Evolutionary conservation across 2,888 invertebrate species (phyloP).

Genomic region (Lasioglossum marginatum): DNA sequence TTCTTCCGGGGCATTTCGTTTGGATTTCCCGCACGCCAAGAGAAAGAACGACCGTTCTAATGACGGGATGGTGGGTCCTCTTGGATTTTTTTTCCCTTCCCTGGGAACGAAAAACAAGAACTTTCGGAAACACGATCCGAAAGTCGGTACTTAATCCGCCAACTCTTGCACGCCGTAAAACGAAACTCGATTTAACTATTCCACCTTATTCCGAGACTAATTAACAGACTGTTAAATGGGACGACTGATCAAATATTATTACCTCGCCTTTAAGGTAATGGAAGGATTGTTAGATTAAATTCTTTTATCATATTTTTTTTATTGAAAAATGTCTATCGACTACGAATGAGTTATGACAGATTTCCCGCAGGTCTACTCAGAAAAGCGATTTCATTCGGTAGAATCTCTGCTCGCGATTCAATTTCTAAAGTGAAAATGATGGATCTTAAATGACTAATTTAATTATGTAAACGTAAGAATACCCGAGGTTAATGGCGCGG

Average conservation of each 20-base stretch:
- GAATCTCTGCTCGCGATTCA: background rate
- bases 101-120: background rate
- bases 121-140: background rate
- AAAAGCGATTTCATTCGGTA: background rate
- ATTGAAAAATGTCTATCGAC: background rate
- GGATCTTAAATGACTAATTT: background rate
- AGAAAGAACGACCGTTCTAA: background rate
- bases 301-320: no score
- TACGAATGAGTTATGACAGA: background rate
- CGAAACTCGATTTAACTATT: background rate
- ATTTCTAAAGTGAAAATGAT: background rate
- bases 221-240: background rate
- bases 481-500: background rate
- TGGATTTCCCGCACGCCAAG: background rate
- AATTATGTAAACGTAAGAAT: background rate
- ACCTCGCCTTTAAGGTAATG: background rate
- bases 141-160: background rate
- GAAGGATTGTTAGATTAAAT: no score
- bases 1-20: background rate
- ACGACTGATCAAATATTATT: background rate
- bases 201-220: background rate
- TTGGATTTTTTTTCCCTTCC: background rate
- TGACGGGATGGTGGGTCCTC: background rate
- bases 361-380: background rate
- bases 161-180: background rate